Evolutionary conservation across 2,113 vertebrate genomes (phyloP).

Genomic region (Cyprinodon variegatus): DNA sequence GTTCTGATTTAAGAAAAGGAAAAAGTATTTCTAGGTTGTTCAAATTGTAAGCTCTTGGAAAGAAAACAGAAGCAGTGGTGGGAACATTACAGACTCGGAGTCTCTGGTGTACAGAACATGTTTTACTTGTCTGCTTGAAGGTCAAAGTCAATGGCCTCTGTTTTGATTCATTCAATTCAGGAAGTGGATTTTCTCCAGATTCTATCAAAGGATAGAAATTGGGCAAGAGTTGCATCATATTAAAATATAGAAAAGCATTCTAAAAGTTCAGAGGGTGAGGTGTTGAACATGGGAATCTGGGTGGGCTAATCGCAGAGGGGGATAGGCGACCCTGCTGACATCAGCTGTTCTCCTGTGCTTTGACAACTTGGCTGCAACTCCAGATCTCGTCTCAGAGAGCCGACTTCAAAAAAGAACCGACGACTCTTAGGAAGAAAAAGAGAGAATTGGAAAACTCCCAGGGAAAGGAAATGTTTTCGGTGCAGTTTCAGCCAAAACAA

Average conservation of each 20-base stretch:
- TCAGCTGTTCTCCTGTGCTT: background rate
- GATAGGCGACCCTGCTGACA: background rate
- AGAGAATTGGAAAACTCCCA: background rate
- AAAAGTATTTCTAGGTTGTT: background rate
- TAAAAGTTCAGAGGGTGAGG: constrained; percentile 7
- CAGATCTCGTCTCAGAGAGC: background rate
- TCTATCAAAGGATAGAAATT: background rate
- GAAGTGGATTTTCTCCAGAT: constrained; percentile 11
- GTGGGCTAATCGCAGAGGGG: background rate
- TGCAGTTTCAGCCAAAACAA: background rate
- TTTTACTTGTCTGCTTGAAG: background rate
- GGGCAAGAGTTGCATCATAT: background rate
- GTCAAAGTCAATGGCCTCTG: background rate
- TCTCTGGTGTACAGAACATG: constrained; percentile 14
- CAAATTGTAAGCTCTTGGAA: background rate
- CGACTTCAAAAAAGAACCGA: background rate
- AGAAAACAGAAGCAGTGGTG: background rate
- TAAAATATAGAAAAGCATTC: background rate
- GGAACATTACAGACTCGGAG: constrained; percentile 11
- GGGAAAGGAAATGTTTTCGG: background rate
- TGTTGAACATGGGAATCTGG: constrained; percentile 2
- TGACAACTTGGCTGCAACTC: constrained; percentile 9
- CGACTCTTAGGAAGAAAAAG: background rate
- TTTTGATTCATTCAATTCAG: constrained; percentile 9
- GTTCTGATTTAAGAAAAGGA: background rate